These are phyloP conservation scores for Athripsodes cinereus DNA, from an alignment of 2,888 invertebrate species.

Conservation along the genomic window DNA sequence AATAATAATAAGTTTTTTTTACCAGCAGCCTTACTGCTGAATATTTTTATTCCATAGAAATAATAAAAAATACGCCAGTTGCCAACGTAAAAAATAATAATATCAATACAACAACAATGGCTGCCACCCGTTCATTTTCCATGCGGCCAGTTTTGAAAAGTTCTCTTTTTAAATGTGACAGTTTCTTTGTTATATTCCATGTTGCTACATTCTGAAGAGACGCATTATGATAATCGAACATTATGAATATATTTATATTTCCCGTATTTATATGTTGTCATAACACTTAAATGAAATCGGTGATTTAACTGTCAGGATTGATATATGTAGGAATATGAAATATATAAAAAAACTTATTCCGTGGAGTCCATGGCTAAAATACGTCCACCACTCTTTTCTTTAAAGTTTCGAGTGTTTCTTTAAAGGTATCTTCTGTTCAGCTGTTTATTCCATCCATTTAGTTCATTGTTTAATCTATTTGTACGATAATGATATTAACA, in stretches of 20 bases:
- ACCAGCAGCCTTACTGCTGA: conserved; percentile 23
- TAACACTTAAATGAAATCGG: no score
- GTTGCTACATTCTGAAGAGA: conserved; percentile 14
- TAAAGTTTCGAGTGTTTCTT: no score
- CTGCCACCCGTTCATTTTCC: conserved; percentile 20
- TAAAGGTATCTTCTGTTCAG: no score
- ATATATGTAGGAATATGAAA: no score
- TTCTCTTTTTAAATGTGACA: conserved; percentile 16
- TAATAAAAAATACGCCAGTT: conserved; percentile 18
- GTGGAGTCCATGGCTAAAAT: no score
- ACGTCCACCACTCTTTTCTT: no score
- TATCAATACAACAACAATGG: conserved; percentile 9
- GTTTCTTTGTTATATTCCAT: conserved; percentile 19
- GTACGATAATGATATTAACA: no score
- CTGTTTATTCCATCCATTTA: no score
- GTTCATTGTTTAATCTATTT: no score
- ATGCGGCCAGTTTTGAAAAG: conserved; percentile 13
- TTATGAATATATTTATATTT: conserved; percentile 1
- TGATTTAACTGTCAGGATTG: no score
- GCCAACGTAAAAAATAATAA: not conserved
- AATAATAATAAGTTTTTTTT: conserved; percentile 19
- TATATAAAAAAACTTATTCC: no score
- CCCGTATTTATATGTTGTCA: no score
- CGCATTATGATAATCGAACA: conserved; percentile 15
- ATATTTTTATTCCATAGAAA: conserved; percentile 4